Base-by-base conservation (phyloP, 2,888 invertebrate species). In the Eudemis profundana region DNA sequence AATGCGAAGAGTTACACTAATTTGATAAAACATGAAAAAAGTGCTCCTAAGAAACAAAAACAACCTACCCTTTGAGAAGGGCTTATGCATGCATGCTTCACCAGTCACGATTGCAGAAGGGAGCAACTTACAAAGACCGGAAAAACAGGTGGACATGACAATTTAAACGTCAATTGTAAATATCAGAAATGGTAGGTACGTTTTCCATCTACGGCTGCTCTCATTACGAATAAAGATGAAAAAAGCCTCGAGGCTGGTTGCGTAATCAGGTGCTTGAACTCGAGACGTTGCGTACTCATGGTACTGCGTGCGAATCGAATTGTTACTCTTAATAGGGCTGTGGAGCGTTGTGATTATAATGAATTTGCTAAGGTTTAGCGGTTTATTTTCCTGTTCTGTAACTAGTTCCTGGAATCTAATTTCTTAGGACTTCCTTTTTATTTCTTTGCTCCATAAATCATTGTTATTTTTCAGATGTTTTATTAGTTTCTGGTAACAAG, bases 241-340 rank as follows among this genome's bases (percentile, higher is more conserved):
- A 83, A n/a, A 74, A 74, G 76, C 71, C 69, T 68, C 67, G 69
- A 63, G 69, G 72, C 73, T 69, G 74, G 76, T 87, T 85, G 78
- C 82, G 85, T 81, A 86, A 86, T 77, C 79, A 75, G 85, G 84
- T 84, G 75, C 76, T 77, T 85, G 86, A 86, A 86, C 86, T 74
- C 75, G 40, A 54, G 53, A 68, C 47, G 74, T 77, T 77, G 77
- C 76, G 78, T 80, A 78, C 74, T 53, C 67, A 29, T 67, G 60
- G 69, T 64, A 59, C 65, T 65, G 80, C 84, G 84, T 83, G 84
- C 85, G 80, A 84, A 84, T 80, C 83, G 77, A 84, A 83, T 83
- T 78, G 83, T 81, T 69, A 66, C 59, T 66, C 62, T 42, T 49
- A 36, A 36, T 50, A 67, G 57, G 67, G 61, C 53, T 71, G 59